Evolutionary conservation across 1,140 invertebrate species (phyloP).

Genomic region (Onthophagus taurus): DNA sequence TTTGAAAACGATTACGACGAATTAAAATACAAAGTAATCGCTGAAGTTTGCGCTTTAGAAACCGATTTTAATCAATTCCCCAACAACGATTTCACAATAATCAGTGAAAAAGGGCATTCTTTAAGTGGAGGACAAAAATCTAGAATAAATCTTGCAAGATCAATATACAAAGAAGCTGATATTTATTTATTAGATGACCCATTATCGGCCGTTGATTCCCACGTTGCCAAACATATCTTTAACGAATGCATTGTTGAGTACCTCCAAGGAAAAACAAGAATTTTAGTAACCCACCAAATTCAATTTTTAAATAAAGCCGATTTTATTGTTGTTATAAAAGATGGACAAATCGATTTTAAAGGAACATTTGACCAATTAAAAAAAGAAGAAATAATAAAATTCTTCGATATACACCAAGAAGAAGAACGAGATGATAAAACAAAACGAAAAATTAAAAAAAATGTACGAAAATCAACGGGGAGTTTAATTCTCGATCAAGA

Average conservation of each 20-base stretch:
- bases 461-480: constrained; percentile 39
- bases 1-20: constrained; percentile 63
- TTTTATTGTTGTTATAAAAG: constrained; percentile 67
- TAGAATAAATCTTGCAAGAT: constrained; percentile 71
- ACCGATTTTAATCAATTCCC: constrained; percentile 73
- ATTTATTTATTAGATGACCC: constrained; percentile 75
- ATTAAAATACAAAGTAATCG: constrained; percentile 55
- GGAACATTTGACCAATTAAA: constrained; percentile 46
- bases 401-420: background rate
- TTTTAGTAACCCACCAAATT: constrained; percentile 75
- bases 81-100: constrained; percentile 69
- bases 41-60: constrained; percentile 56
- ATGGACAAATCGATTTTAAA: constrained; percentile 44
- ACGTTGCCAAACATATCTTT: constrained; percentile 58
- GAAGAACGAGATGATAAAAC: background rate
- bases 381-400: background rate
- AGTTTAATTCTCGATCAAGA: constrained; percentile 31
- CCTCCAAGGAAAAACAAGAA: constrained; percentile 42
- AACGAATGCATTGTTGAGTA: constrained; percentile 50
- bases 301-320: constrained; percentile 67
- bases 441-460: constrained; percentile 28
- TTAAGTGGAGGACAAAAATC: constrained; percentile 83
- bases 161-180: constrained; percentile 60
- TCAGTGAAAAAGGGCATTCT: constrained; percentile 74
- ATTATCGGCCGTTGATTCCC: constrained; percentile 61